Evolutionary conservation across 2,888 invertebrate species (phyloP), one percentile per base, ranked within the genome.

Genomic region (Ochropacha duplaris): DNA sequence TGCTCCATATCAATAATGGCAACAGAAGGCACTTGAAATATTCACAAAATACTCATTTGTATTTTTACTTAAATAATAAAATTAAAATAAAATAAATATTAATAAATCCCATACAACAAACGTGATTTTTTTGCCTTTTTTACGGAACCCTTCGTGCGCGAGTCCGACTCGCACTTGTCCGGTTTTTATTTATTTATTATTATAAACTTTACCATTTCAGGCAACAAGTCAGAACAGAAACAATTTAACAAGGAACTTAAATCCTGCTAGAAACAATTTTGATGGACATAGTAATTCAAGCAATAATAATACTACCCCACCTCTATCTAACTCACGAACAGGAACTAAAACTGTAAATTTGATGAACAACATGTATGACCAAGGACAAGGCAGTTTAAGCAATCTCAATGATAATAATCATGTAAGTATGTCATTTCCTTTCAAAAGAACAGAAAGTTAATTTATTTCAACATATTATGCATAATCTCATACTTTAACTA

Each of bases 281-380:
- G 92, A 92, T 58, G 83, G 84, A 31, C 79, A 74, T 58, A 79
- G 69, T 63, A 83, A 85, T 71, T 67, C 85, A 4, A 89, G 84
- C 66, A 90, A 89, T 66, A 91, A 90, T 58, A 91, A 87, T 61
- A 76, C 83, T 50, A 81, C 85, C 11, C 82, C 89, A 51, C 72
- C 86, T 26, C 74, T 76, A 52, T 77, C 87, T 11, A 88, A 84
- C 62, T 81, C 87, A 28, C 79, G 90, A 62, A 75, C 83, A 58
- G 86, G 81, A 22, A 87, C 89, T 6, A 92, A 92, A 69, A 88
- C 89, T 61, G 88, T 91, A 5, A 92, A 92, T 68, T 72, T 92
- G 64, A 91, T 92, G 72, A 92, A 90, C 79, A 92, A 92, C 60
- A 92, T 92, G 92, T 92, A 89, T 74, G 92, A 92, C 57, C 89